phyloP scores from a whole-genome alignment of 2,797 vertebrate species.

The Halcyon badia region DNA sequence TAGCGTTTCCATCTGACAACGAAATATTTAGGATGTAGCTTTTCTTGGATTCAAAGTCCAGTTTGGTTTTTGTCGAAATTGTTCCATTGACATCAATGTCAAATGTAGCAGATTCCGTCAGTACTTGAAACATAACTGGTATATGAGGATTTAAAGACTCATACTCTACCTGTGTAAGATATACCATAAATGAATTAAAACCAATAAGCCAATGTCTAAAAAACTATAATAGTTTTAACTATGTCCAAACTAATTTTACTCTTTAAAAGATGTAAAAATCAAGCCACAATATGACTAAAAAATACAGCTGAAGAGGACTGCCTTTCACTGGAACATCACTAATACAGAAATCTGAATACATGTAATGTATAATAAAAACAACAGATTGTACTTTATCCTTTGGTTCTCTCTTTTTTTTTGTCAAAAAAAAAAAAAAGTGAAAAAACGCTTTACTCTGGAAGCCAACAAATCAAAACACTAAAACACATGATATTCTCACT shows the following conservation, averaged over 20 bases:
- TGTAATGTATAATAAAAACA: not conserved
- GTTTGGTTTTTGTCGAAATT: constrained; percentile 69
- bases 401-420: not conserved
- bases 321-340: not conserved
- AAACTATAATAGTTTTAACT: not conserved
- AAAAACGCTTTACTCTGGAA: not conserved
- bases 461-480: not conserved
- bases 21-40: constrained; percentile 79
- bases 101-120: constrained; percentile 73
- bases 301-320: not conserved
- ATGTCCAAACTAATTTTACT: not conserved
- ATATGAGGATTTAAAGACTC: constrained; percentile 4
- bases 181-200: not conserved
- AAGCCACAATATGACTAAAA: not conserved
- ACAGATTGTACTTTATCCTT: not conserved
- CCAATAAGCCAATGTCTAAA: not conserved
- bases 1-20: constrained; percentile 75
- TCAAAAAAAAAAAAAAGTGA: not conserved
- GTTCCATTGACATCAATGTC: constrained; percentile 63
- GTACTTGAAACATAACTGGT: constrained; percentile 53
- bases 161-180: constrained; percentile 70
- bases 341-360: not conserved
- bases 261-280: not conserved
- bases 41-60: constrained; percentile 79
- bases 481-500: not conserved